Evolutionary conservation across 2,113 vertebrate genomes (phyloP).

Genomic region (Notechis scutatus): DNA sequence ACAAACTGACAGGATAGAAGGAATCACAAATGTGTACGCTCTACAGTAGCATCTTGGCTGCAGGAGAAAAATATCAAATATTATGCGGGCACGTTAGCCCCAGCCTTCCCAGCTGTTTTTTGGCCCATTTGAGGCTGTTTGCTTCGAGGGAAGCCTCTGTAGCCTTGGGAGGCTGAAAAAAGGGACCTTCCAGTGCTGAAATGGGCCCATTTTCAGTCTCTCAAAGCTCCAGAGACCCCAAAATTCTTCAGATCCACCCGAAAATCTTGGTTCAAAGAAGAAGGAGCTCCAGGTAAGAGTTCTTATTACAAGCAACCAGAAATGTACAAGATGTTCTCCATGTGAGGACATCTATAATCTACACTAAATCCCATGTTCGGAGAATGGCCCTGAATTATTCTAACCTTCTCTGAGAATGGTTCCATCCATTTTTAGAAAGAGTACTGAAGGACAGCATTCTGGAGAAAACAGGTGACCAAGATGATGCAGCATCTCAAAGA

Average conservation of each 20-base stretch:
- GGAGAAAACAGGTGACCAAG: neutral
- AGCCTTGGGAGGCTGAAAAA: too few species aligned
- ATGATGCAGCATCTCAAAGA: neutral
- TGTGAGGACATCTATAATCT: neutral
- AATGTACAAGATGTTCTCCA: neutral
- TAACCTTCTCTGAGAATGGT: neutral
- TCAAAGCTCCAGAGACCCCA: too few species aligned
- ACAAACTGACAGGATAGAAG: neutral
- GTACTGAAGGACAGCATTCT: neutral
- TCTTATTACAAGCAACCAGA: neutral
- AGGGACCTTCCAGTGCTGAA: too few species aligned
- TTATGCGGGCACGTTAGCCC: too few species aligned
- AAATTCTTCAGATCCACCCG: neutral
- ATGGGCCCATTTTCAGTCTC: too few species aligned
- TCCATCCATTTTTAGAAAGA: neutral
- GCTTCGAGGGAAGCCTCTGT: too few species aligned
- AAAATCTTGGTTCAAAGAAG: neutral
- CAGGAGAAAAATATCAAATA: too few species aligned
- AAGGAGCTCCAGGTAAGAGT: neutral
- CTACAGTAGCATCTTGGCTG: neutral
- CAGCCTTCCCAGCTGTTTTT: too few species aligned
- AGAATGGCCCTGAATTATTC: neutral
- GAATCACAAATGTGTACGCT: constrained; percentile 8
- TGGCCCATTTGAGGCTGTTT: too few species aligned
- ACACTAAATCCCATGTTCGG: neutral